Evolutionary conservation across 2,797 vertebrate genomes (phyloP).

Genomic region (Enteromius anoplus): DNA sequence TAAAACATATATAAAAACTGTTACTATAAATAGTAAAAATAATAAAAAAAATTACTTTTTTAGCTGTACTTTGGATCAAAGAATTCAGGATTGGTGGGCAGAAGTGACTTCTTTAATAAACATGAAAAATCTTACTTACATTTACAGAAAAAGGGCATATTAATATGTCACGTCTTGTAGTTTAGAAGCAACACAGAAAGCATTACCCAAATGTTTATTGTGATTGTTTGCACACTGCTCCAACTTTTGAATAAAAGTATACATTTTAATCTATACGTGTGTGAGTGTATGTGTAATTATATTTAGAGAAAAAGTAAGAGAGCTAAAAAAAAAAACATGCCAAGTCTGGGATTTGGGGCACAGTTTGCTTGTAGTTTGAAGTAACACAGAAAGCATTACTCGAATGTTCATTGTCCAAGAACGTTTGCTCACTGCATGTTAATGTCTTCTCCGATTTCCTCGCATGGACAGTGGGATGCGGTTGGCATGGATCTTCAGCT

Average conservation of each 20-base stretch:
- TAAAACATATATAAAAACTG: too few species aligned
- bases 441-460: slow-evolving; percentile 54
- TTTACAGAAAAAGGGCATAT: background rate
- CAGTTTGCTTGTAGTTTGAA: slow-evolving; percentile 25
- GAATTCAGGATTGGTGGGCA: background rate
- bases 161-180: background rate
- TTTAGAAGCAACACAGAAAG: too few species aligned
- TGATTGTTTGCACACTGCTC: background rate
- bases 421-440: slow-evolving; percentile 37
- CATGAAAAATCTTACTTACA: background rate
- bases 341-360: slow-evolving; percentile 1
- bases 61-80: background rate
- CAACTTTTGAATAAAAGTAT: background rate
- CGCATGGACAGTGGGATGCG: slow-evolving; percentile 54
- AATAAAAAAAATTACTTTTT: background rate
- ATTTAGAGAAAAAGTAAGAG: background rate
- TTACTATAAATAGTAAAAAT: too few species aligned
- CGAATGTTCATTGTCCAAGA: slow-evolving; percentile 48
- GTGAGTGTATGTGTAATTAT: background rate
- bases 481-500: slow-evolving; percentile 76
- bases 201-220: background rate
- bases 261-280: background rate
- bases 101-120: background rate
- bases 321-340: background rate
- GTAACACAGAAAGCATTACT: slow-evolving; percentile 45